These are phyloP conservation scores for Cremastinae sp. DNA, from an alignment of 2,888 invertebrate species.

Conservation along the genomic window DNA sequence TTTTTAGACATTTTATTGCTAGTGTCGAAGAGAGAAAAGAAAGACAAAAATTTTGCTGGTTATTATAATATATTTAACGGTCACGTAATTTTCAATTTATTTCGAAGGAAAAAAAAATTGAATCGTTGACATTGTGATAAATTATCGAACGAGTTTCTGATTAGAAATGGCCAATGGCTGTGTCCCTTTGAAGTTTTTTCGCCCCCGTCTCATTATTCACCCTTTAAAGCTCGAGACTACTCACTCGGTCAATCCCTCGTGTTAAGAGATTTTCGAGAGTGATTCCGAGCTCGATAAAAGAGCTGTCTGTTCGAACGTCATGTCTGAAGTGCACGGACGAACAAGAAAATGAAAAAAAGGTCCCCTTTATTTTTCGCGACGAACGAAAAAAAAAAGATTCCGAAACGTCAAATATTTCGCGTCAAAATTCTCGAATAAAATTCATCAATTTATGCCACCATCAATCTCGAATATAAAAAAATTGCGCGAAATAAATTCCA, in stretches of 20 bases:
- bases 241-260: constrained; percentile 44
- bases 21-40: no score
- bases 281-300: constrained; percentile 23
- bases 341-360: constrained; percentile 4
- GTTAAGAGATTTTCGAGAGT: constrained; percentile 21
- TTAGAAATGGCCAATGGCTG: constrained; percentile 35
- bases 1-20: no score
- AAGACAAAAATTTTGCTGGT: no score
- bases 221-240: constrained; percentile 37
- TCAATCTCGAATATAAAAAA: neutral
- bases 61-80: neutral
- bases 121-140: neutral
- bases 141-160: neutral
- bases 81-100: constrained; percentile 6
- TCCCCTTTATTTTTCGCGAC: neutral
- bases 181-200: constrained; percentile 2
- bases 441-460: no score
- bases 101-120: neutral
- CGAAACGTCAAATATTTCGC: neutral
- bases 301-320: constrained; percentile 34
- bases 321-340: constrained; percentile 43
- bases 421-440: neutral
- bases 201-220: constrained; percentile 36
- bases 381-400: neutral
- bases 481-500: neutral